Base-by-base conservation (phyloP, 2,797 vertebrate genomes). In the Spea hammondii region DNA sequence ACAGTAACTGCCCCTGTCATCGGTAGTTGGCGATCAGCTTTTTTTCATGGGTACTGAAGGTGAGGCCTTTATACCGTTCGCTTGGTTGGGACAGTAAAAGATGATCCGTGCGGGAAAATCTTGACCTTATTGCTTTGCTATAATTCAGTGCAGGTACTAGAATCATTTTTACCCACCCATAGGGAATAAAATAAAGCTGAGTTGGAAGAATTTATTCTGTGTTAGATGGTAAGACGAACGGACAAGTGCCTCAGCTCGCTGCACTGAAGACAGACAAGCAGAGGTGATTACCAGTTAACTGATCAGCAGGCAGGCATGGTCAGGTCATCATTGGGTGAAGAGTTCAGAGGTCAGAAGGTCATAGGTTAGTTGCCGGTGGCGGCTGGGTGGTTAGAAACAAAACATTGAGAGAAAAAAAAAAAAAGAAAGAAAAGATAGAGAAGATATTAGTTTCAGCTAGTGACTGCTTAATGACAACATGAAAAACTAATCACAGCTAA, bases 281-380 rank as follows among this genome's bases (percentile, higher is more conserved):
- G 94, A 99, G 95, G 95, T 93, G 92, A 91, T 95, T 95, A 96
- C 96, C 97, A 98, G 95, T 97, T 96, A 97, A 95, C 95, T 93
- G 95, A 94, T 96, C 95, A 97, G 96, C 95, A 91, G 95, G 96
- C 95, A 95, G 95, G 96, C 97, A 96, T 96, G 96, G 96, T 96
- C 94, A 97, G 97, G 96, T 98, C 97, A 96, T 98, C 97, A 98
- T 97, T 98, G 96, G 96, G 95, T 97, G 95, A 96, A 99, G 97
- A 98, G 95, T 96, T 98, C 96, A 99, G 96, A 98, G 96, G 95
- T 98, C 96, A 98, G 95, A 97, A 98, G 96, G 96, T 99, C 98
- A 99, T 98, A 96, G 97, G 97, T 99, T 99, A 99, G 98, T 99
- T 97, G 97, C 98, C 96, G 96, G 96, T 98, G 97, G 97, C 95